A percentile compares a stretch with the other conserved stretches of the same genome.
Conservation (phyloP, 1,140 invertebrate species). For the Camponotus pennsylvanicus region DNA sequence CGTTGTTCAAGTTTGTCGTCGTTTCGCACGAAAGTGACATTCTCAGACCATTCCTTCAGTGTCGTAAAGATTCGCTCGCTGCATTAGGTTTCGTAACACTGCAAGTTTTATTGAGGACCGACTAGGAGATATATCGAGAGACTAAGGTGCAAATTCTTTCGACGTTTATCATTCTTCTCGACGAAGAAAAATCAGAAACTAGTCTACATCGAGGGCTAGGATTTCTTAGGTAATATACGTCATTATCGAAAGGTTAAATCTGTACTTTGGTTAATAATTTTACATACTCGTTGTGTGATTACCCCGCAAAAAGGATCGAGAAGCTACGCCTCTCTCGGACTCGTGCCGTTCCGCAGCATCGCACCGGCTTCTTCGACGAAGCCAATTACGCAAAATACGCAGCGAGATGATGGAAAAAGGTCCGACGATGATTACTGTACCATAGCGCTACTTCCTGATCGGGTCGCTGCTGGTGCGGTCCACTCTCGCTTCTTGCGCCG, state of each 20-base stretch:
- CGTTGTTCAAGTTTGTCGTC: not conserved
- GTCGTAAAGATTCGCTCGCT: slow-evolving; percentile 1
- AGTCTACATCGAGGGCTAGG: not conserved
- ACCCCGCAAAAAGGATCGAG: slow-evolving; percentile 60
- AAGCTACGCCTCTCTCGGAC: slow-evolving; percentile 57
- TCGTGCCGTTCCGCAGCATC: slow-evolving; percentile 48
- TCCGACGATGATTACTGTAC: slow-evolving; percentile 65
- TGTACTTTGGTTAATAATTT: slow-evolving; percentile 68
- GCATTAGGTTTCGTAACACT: not conserved
- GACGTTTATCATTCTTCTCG: not conserved
- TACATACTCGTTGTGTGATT: slow-evolving; percentile 71
- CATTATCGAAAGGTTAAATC: slow-evolving; percentile 20
- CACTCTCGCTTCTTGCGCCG: slow-evolving; percentile 52
- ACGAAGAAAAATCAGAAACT: not conserved
- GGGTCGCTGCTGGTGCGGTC: not conserved
- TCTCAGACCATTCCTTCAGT: not conserved
- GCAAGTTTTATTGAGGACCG: not conserved
- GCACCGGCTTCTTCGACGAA: slow-evolving; percentile 55
- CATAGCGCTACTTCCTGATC: slow-evolving; percentile 71
- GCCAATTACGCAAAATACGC: slow-evolving; percentile 73
- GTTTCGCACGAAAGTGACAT: not conserved
- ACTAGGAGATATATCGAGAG: not conserved
- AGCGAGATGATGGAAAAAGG: slow-evolving; percentile 58
- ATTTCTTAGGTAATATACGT: slow-evolving; percentile 10
- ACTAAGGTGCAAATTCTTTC: not conserved